Evolutionary conservation across 2,113 vertebrate species (phyloP).

Genomic region (Elaphurus davidianus): DNA sequence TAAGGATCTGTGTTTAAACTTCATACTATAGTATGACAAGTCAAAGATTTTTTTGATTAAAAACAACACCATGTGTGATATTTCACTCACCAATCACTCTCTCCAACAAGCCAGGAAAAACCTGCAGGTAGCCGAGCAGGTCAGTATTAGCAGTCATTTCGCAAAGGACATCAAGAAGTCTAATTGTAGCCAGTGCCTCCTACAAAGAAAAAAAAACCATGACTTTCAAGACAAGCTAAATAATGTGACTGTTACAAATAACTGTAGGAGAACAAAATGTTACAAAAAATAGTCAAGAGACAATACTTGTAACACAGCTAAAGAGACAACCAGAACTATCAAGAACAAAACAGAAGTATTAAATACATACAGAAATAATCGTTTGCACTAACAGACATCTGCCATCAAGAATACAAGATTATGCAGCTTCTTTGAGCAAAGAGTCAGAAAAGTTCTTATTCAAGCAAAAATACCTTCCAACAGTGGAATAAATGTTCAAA

Average conservation of each 20-base stretch:
- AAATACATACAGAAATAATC: neutral
- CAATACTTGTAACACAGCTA: neutral
- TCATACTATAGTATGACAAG: fast-evolving
- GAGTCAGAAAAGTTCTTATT: conserved; percentile 71
- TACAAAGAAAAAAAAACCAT: conserved; percentile 60
- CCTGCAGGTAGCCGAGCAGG: conserved; percentile 88
- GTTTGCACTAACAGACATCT: neutral
- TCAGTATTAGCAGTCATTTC: conserved; percentile 89
- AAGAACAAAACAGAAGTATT: neutral
- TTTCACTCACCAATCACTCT: conserved; percentile 87
- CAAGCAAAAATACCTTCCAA: conserved; percentile 77
- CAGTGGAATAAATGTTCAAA: conserved; percentile 71
- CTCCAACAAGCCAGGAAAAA: conserved; percentile 87
- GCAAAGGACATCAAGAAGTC: conserved; percentile 93
- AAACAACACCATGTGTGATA: fast-evolving
- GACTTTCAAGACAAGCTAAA: neutral
- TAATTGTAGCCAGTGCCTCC: conserved; percentile 88
- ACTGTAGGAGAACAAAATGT: neutral
- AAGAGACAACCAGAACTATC: neutral
- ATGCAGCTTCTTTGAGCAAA: neutral
- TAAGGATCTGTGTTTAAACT: neutral
- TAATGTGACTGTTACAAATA: fast-evolving
- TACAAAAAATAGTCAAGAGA: neutral
- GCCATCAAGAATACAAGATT: neutral
- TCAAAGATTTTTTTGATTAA: neutral